Conservation (phyloP, 2,797 vertebrate genomes). For the Dryobates pubescens region DNA sequence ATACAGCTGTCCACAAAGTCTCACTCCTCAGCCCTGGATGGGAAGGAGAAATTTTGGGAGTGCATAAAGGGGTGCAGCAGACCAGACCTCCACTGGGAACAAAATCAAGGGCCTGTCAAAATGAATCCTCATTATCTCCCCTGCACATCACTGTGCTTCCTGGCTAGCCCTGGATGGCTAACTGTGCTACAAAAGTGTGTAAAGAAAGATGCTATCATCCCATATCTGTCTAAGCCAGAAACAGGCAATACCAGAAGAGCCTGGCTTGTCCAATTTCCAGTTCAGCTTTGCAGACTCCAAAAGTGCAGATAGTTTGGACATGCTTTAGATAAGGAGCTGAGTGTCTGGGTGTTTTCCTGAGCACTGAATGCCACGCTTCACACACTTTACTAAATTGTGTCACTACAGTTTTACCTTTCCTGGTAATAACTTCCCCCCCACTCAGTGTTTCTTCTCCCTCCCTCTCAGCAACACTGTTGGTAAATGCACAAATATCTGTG, state of each 20-base stretch:
- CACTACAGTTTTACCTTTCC: conserved; percentile 24
- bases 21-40: background rate
- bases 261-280: conserved; percentile 69
- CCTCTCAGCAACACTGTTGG: background rate
- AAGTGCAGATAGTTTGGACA: conserved; percentile 68
- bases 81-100: background rate
- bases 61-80: background rate
- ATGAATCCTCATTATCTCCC: conserved; percentile 22
- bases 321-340: conserved; percentile 68
- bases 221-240: conserved; percentile 68
- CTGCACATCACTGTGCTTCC: conserved; percentile 24
- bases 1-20: accelerated
- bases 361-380: conserved; percentile 2
- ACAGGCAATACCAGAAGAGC: conserved; percentile 65
- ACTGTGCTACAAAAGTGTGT: conserved; percentile 21
- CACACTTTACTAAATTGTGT: conserved; percentile 45
- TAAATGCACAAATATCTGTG: background rate
- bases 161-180: background rate
- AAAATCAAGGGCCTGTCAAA: background rate
- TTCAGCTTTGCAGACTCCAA: conserved; percentile 64
- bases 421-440: conserved; percentile 7
- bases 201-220: conserved; percentile 62
- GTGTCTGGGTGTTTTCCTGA: conserved; percentile 52
- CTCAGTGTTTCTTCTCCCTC: background rate
- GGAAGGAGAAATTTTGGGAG: background rate